Evolutionary conservation across 2,888 invertebrate species (phyloP).

Genomic region (Gari tellinella): DNA sequence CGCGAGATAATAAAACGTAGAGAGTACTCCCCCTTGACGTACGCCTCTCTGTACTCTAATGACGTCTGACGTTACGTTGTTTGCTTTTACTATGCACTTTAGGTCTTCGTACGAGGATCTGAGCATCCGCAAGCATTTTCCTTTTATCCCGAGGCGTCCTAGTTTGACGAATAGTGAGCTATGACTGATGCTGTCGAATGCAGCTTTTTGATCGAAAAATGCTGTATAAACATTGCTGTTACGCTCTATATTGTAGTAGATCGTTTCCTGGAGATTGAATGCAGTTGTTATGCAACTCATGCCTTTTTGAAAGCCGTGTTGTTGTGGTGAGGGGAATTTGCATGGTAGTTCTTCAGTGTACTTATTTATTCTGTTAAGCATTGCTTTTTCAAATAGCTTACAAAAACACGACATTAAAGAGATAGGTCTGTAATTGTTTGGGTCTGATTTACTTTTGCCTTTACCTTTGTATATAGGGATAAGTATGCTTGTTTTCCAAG

Average conservation of each 20-base stretch:
- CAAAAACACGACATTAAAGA: conserved; percentile 5
- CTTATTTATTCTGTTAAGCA: not conserved
- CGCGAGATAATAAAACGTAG: conserved; percentile 14
- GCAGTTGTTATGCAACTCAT: conserved; percentile 21
- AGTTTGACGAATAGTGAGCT: conserved; percentile 12
- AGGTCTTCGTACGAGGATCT: conserved; percentile 2
- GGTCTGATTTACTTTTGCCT: not conserved
- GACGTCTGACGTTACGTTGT: conserved; percentile 1
- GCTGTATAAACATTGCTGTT: conserved; percentile 3
- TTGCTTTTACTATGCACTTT: conserved; percentile 5
- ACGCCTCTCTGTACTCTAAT: conserved; percentile 3
- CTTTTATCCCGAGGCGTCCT: conserved; percentile 8
- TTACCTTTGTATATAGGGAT: conserved; percentile 13
- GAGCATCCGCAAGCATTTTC: conserved; percentile 12
- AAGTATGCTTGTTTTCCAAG: conserved; percentile 7
- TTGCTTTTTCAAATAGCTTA: conserved; percentile 4
- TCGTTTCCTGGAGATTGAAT: conserved; percentile 21
- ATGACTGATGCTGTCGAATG: conserved; percentile 32
- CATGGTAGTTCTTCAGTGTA: not conserved
- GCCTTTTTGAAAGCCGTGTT: conserved; percentile 21
- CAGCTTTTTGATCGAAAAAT: conserved; percentile 10
- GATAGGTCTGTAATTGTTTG: not conserved
- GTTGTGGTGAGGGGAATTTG: conserved; percentile 16
- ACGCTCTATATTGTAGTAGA: conserved; percentile 8
- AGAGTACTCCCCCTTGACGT: conserved; percentile 21